Percentiles rank a stretch among this genome's conserved stretches.
phyloP scores from a whole-genome alignment of 2,113 vertebrate species.

The Chaetodon auriga region DNA sequence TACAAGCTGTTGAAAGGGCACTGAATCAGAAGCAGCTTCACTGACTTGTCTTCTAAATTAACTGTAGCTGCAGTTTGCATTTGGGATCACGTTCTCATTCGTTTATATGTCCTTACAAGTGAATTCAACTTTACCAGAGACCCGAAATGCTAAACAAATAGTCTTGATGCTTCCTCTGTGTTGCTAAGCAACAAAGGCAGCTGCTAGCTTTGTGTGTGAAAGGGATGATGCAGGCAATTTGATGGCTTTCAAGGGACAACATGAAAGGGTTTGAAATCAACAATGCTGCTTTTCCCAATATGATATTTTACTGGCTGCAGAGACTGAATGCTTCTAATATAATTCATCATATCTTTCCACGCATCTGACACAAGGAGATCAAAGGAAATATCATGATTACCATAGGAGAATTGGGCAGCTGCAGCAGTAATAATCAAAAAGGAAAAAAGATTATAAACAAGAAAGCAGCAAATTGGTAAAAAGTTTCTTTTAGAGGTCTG shows the following conservation, averaged over 20 bases:
- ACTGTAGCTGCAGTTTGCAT: constrained; percentile 1
- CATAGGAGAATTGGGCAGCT: background rate
- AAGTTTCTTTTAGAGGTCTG: background rate
- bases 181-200: constrained; percentile 1
- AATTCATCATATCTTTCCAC: constrained; percentile 21
- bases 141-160: background rate
- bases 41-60: constrained; percentile 1
- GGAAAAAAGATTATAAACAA: background rate
- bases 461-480: background rate
- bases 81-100: background rate
- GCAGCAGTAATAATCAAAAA: background rate
- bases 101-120: background rate
- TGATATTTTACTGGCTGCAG: background rate
- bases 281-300: background rate
- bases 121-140: background rate
- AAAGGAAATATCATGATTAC: background rate
- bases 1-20: background rate
- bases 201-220: constrained; percentile 16
- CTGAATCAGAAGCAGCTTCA: background rate
- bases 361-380: constrained; percentile 15
- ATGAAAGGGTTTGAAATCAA: constrained; percentile 32
- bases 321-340: background rate
- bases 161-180: background rate
- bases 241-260: constrained; percentile 22
- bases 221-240: background rate